Evolutionary conservation across 2,888 invertebrate genomes (phyloP).

Genomic region (Tipula helvola): DNA sequence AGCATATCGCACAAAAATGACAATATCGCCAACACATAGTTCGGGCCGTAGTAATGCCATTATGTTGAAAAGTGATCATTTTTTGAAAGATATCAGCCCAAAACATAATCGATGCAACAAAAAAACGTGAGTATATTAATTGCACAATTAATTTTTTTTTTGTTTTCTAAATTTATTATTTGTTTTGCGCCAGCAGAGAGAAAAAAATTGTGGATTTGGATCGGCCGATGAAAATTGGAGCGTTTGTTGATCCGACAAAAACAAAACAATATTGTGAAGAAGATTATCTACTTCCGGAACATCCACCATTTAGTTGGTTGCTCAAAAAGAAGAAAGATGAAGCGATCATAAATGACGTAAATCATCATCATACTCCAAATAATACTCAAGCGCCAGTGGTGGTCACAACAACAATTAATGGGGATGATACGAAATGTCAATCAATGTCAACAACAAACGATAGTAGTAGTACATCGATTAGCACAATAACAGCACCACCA

Average conservation of each 20-base stretch:
- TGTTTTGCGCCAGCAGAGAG: slow-evolving; percentile 34
- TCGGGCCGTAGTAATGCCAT: slow-evolving; percentile 53
- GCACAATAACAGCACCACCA: slow-evolving; percentile 18
- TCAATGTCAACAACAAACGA: slow-evolving; percentile 12
- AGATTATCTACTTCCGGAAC: slow-evolving; percentile 44
- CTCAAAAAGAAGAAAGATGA: slow-evolving; percentile 23
- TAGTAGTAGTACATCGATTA: slow-evolving; percentile 14
- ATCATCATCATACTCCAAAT: neutral
- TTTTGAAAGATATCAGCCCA: slow-evolving; percentile 60
- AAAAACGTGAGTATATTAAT: slow-evolving; percentile 38
- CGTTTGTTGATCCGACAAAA: slow-evolving; percentile 59
- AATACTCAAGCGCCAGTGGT: neutral
- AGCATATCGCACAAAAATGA: slow-evolving; percentile 82
- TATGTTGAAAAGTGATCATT: slow-evolving; percentile 87
- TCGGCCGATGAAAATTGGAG: slow-evolving; percentile 62
- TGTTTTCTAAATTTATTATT: neutral
- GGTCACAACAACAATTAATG: neutral
- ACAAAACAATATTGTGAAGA: slow-evolving; percentile 42
- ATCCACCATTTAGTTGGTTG: slow-evolving; percentile 52
- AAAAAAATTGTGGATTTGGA: slow-evolving; percentile 56
- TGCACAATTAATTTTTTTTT: neutral
- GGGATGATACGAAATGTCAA: slow-evolving; percentile 7
- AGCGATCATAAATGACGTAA: neutral
- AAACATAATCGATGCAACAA: slow-evolving; percentile 43
- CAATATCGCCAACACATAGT: slow-evolving; percentile 68